phyloP scores from a whole-genome alignment of 2,797 vertebrate species.

The Alexandromys oeconomus region DNA sequence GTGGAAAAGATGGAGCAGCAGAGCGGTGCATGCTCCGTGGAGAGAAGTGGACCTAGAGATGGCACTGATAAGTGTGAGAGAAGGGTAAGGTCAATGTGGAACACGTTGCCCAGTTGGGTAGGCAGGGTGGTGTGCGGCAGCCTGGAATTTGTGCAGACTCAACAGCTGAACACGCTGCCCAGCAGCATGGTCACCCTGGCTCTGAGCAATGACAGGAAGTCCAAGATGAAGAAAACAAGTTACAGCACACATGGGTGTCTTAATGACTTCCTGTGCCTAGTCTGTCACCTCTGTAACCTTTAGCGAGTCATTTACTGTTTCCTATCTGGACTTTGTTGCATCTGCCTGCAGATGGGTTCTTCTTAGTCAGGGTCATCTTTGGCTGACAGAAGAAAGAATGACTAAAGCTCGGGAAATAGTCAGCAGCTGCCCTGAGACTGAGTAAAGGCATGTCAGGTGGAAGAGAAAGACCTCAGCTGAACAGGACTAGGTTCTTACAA shows the following conservation, averaged over 20 bases:
- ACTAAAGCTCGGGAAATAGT: background rate
- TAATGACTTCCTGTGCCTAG: background rate
- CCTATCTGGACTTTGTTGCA: background rate
- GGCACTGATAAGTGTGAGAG: background rate
- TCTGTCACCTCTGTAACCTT: background rate
- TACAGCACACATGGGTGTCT: background rate
- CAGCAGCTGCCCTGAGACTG: background rate
- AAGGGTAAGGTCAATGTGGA: background rate
- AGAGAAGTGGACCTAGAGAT: background rate
- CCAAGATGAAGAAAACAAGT: background rate
- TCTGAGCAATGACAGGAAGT: background rate
- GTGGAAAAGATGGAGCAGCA: background rate
- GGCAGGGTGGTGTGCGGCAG: background rate
- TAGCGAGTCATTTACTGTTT: background rate
- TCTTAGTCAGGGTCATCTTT: background rate
- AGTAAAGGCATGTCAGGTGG: background rate
- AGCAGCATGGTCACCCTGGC: background rate
- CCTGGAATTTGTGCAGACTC: background rate
- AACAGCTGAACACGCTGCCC: background rate
- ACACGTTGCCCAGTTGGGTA: background rate
- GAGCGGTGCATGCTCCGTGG: background rate
- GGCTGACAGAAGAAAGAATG: background rate
- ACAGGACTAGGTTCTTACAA: background rate
- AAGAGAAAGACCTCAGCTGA: background rate
- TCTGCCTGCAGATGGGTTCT: background rate